phyloP scores from a whole-genome alignment of 2,888 invertebrate species.

The Heterodera filipjevi region DNA sequence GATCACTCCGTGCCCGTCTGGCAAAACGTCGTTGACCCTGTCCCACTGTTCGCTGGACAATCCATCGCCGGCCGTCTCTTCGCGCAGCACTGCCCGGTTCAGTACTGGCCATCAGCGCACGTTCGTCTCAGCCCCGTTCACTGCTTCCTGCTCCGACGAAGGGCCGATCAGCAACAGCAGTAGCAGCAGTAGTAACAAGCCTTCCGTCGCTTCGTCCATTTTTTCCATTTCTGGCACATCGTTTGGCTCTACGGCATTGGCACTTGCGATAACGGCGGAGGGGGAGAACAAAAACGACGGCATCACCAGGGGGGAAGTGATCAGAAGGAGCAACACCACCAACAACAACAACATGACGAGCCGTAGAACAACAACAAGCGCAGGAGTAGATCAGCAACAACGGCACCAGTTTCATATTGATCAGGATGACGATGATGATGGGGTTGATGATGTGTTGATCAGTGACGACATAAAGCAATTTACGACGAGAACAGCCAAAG shows the following conservation, averaged over 20 bases:
- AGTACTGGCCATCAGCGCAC: background rate
- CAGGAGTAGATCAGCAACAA: background rate
- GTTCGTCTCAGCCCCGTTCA: background rate
- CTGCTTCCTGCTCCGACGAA: background rate
- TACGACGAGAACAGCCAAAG: background rate
- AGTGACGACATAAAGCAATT: background rate
- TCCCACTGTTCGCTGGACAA: background rate
- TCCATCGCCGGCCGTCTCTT: background rate
- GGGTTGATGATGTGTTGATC: background rate
- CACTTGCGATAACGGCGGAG: background rate
- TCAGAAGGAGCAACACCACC: background rate
- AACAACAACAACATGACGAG: background rate
- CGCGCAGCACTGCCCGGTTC: background rate
- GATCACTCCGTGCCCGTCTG: background rate
- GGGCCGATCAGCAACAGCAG: background rate
- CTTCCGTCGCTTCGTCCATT: background rate
- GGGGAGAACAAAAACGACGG: no score
- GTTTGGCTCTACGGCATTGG: background rate
- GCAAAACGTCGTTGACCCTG: conserved; percentile 1
- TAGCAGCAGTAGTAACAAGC: background rate
- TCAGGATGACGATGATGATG: background rate
- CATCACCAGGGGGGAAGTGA: background rate
- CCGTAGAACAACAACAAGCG: background rate
- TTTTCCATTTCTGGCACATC: conserved; percentile 12
- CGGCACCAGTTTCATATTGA: background rate